Base-by-base conservation (phyloP, 2,888 invertebrate species). In the Coelopa pilipes region DNA sequence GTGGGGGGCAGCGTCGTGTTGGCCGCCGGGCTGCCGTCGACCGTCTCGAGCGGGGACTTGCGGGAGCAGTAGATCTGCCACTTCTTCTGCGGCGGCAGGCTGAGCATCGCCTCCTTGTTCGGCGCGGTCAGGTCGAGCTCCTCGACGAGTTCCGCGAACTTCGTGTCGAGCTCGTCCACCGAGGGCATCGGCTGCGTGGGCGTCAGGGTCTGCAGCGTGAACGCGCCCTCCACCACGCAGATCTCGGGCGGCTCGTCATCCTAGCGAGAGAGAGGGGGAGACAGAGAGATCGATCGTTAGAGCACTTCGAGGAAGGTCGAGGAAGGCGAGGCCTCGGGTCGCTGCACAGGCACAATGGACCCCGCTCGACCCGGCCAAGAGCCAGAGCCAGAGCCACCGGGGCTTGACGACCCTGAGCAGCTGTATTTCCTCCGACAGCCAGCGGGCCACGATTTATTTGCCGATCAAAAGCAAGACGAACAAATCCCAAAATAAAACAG, bases 31-130 rank as follows among this genome's bases (percentile, higher is more conserved):
- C 76, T 80, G 0, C 90, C 90, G 78, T 90, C 90, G 49, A 85
- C 86, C 0, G 89, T 87, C 62, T 91, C 91, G 79, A 91, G 88
- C 13, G 93, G 93, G 73, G 92, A 90, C 81, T 92, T 92, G 78
- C 96, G 90, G 82, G 96, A 97, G 89, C 97, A 97, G 89, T 97
- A 98, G 81, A 98, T 97, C 89, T 98, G 98, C 97, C 97, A 98
- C 89, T 98, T 98, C 89, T 98, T 98, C 84, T 96, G 96, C 0
- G 96, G 93, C 1, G 97, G 96, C 75, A 98, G 90, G 83, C 94
- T 95, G 88, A 97, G 91, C 93, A 98, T 96, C 55, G 97, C 96
- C 80, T 96, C 95, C 86, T 96, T 94, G 88, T 98, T 97, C 13
- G 96, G 93, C 53, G 96, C 96, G 77, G 97, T 96, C 82, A 98